Evolutionary conservation across 2,113 vertebrate species (phyloP).

Genomic region (Dryoscopus gambensis): DNA sequence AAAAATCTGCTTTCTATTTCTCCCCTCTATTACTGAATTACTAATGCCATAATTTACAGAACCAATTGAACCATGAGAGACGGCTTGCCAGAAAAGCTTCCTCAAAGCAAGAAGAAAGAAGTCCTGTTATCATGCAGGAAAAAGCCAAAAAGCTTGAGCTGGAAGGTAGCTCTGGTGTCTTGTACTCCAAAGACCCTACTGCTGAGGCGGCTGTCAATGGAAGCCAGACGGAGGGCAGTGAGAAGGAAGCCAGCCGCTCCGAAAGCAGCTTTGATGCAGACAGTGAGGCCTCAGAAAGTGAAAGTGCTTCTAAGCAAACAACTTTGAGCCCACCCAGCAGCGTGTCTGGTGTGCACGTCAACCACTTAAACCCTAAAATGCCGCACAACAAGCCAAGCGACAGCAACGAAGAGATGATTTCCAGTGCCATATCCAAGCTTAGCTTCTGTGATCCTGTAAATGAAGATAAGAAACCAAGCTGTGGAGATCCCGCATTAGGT

Average conservation of each 20-base stretch:
- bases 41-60: slow-evolving; percentile 57
- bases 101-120: slow-evolving; percentile 50
- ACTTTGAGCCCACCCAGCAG: not conserved
- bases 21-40: not conserved
- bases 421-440: slow-evolving; percentile 80
- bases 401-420: slow-evolving; percentile 62
- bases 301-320: slow-evolving; percentile 68
- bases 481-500: not conserved
- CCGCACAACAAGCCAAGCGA: not conserved
- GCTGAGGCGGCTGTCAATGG: slow-evolving; percentile 50
- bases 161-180: not conserved
- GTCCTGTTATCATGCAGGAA: slow-evolving; percentile 40
- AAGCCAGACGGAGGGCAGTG: slow-evolving; percentile 87
- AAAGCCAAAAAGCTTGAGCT: slow-evolving; percentile 38
- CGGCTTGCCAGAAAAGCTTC: slow-evolving; percentile 65
- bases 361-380: not conserved
- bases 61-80: slow-evolving; percentile 71
- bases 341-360: not conserved
- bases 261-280: slow-evolving; percentile 93
- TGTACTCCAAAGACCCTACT: not conserved
- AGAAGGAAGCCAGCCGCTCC: slow-evolving; percentile 80
- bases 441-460: slow-evolving; percentile 65
- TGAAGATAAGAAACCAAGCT: slow-evolving; percentile 51
- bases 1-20: not conserved
- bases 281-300: slow-evolving; percentile 91